Conservation (phyloP, 2,888 invertebrate genomes). For the Agriopis aurantiaria region DNA sequence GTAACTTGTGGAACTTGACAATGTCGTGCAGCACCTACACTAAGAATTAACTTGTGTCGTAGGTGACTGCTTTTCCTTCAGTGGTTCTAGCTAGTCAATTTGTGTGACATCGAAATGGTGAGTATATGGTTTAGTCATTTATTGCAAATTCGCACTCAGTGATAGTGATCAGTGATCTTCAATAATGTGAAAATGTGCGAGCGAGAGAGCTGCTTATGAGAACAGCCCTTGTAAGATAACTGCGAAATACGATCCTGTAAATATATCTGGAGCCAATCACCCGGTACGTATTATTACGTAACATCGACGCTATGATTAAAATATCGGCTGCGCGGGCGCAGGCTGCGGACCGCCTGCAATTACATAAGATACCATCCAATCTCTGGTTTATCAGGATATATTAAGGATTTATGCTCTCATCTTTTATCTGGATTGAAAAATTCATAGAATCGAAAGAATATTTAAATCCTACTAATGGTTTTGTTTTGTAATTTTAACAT, state of each 20-base stretch:
- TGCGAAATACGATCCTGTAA: constrained; percentile 8
- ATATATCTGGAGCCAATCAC: constrained; percentile 25
- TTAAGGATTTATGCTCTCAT: constrained; percentile 21
- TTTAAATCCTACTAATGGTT: neutral
- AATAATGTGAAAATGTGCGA: no score
- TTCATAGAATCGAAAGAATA: neutral
- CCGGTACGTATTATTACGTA: constrained; percentile 26
- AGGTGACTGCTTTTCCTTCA: no score
- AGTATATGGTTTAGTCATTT: no score
- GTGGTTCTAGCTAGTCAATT: no score
- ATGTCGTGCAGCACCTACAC: no score
- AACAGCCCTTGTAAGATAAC: no score
- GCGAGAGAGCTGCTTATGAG: no score
- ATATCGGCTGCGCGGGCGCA: constrained; percentile 20
- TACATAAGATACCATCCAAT: constrained; percentile 66
- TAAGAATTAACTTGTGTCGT: no score
- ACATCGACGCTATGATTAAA: constrained; percentile 23
- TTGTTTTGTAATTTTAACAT: neutral
- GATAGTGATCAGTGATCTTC: no score
- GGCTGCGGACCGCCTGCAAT: constrained; percentile 54
- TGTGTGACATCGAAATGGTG: no score
- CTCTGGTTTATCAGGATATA: constrained; percentile 65
- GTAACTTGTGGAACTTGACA: no score
- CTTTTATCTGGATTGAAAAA: neutral
- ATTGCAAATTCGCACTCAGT: no score